Base-by-base conservation (phyloP, 1,140 invertebrate genomes). In the Palaemon carinicauda region DNA sequence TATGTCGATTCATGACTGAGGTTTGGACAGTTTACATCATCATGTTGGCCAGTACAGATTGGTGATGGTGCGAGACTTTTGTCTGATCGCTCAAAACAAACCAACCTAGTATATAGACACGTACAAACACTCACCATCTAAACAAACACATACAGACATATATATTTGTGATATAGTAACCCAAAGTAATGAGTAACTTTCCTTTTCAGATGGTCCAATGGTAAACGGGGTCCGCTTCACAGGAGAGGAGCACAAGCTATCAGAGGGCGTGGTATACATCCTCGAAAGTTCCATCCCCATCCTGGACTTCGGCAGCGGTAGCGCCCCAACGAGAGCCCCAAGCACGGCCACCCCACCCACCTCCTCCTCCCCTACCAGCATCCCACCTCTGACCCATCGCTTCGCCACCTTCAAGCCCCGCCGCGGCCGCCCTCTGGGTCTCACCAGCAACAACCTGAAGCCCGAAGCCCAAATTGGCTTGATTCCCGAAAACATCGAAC, bases 401-500 rank as follows among this genome's bases (percentile, higher is more conserved):
- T 86, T 86, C 78, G 84, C 84, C 7, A 86, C 84, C 27, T 86
- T 86, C 84, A 86, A 86, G 78, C 84, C 84, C 65, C 60, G 77
- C 24, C 51, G 60, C n/a, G 33, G 41, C 51, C 19, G 41, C 41
- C 33, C 75, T 21, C 51, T 51, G 1, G 19, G 50, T 24, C 33
- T 65, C 81, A 24, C 24, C 41, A 29, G 69, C 24, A 41, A 31
- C 73, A 24, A 54, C 65, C 79, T 56, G 27, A 14, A 53, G 14
- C 29, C 21, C 79, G 24, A 24, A 15, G 21, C 52, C 29, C 53
- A 33, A 24, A 29, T 56, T 33, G 79, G 56, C 24, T 15, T 80
- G 53, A 53, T 60, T 17, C 79, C 79, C 50, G 79, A 60, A 3
- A 33, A 60, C 9, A 56, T 41, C 41, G 41, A 41, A 12, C 41